Conservation (phyloP, 2,888 invertebrate genomes). For the Boloria euphrosyne region DNA sequence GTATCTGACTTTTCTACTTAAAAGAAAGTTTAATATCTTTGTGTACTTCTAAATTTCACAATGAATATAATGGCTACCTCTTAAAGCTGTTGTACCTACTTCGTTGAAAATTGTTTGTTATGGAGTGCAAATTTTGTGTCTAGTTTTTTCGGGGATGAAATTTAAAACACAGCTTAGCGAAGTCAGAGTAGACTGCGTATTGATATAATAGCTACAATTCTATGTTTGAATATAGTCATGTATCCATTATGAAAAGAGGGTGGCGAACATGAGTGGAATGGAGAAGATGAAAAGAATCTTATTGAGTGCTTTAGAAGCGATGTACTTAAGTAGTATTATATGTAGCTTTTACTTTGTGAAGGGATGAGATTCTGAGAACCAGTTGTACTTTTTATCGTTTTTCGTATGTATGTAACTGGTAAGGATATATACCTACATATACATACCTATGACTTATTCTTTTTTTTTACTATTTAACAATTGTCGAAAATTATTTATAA, state of each 20-base stretch:
- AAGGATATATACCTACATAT: background rate
- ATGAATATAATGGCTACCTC: too few relatives aligned
- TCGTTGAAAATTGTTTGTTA: too few relatives aligned
- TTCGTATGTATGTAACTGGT: background rate
- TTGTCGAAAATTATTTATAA: too few relatives aligned
- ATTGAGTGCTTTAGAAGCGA: constrained; percentile 9
- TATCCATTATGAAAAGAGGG: background rate
- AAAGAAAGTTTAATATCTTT: constrained; percentile 7
- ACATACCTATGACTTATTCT: too few relatives aligned
- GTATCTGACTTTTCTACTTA: constrained; percentile 8
- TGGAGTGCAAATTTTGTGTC: too few relatives aligned
- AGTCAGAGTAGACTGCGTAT: too few relatives aligned
- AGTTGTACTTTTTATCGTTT: constrained; percentile 13
- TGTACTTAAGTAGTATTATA: constrained; percentile 4
- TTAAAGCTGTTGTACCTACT: too few relatives aligned
- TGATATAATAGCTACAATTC: background rate
- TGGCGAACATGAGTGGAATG: background rate
- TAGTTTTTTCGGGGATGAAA: background rate
- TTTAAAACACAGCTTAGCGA: background rate
- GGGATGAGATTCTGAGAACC: constrained; percentile 13
- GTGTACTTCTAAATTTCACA: background rate
- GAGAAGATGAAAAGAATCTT: constrained; percentile 13
- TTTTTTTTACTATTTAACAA: too few relatives aligned
- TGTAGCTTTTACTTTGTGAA: constrained; percentile 14
- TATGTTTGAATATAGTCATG: background rate